Conservation (phyloP, 1,140 invertebrate genomes). For the Drosophila takahashii region DNA sequence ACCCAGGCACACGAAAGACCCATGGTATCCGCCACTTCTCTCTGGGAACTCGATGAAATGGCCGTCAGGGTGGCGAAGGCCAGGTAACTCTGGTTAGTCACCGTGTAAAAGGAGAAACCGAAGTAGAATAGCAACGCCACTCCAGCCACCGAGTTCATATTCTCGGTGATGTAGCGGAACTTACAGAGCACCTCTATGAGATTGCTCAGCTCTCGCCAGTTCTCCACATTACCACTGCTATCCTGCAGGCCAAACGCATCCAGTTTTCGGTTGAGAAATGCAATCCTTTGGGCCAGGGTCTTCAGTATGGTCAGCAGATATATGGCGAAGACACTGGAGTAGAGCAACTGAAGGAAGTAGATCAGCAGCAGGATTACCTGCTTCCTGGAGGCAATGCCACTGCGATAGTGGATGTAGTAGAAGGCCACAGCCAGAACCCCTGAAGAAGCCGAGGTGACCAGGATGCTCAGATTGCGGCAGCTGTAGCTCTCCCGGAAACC, state of each 20-base stretch:
- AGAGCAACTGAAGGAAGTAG: slow-evolving; percentile 63
- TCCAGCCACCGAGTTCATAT: slow-evolving; percentile 59
- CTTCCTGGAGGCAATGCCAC: slow-evolving; percentile 22
- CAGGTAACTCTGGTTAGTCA: slow-evolving; percentile 73
- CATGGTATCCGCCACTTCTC: slow-evolving; percentile 53
- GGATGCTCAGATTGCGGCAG: slow-evolving; percentile 37
- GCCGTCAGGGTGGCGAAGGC: slow-evolving; percentile 63
- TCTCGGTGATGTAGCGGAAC: slow-evolving; percentile 71
- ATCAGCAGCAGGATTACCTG: slow-evolving; percentile 45
- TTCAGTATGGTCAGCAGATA: slow-evolving; percentile 58
- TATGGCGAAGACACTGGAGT: slow-evolving; percentile 58
- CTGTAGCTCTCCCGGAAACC: slow-evolving; percentile 48
- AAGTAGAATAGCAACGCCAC: slow-evolving; percentile 66
- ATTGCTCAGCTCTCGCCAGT: slow-evolving; percentile 65
- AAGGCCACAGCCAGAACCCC: slow-evolving; percentile 61
- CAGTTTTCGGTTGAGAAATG: slow-evolving; percentile 52
- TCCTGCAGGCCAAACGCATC: slow-evolving; percentile 47
- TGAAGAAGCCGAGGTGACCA: slow-evolving; percentile 17
- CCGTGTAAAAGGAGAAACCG: slow-evolving; percentile 71
- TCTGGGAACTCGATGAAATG: not conserved
- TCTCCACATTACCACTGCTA: slow-evolving; percentile 21
- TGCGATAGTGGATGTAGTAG: slow-evolving; percentile 61
- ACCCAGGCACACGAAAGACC: slow-evolving; percentile 68
- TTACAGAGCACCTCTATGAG: slow-evolving; percentile 72
- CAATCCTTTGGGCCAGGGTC: slow-evolving; percentile 48